Evolutionary conservation across 2,113 vertebrate species (phyloP), one percentile per base, ranked within the genome.

Genomic region (Camelus bactrianus): DNA sequence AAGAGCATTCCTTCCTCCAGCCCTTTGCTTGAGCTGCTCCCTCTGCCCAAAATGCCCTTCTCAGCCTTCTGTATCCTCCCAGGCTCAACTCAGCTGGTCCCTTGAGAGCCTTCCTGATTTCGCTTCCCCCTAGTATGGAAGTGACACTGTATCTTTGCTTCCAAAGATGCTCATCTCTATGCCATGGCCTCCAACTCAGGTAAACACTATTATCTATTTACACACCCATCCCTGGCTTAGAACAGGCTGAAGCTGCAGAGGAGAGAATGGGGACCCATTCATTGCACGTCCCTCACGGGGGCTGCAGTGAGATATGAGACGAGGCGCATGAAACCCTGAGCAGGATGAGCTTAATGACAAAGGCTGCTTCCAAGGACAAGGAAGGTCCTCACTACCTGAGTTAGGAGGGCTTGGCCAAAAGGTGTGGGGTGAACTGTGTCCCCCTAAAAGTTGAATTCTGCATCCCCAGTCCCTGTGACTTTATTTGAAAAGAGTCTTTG

Each of bases 111-210:
- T 8, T 42, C 56, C 76, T 30, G 1, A 42, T 20, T 24, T 75
- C 3, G 1, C 42, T 35, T 52, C 54, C 65, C 38, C 24, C 48
- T 3, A 0, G 28, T 4, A 2, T 8, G 17, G 26, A 73, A 50
- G 48, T 38, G 12, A 69, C 56, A 12, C 70, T 8, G 17, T 11
- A 3, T 89, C 89, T 85, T 38, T 46, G 24, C 48, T 20, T 50
- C 35, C 20, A 17, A 5, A 26, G 32, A 46, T 0, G 17, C 19
- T 58, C 32, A 0, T 82, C 75, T 89, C 94, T 64, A 62, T 10
- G 6, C 11, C 2, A 2, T 1, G 72, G n/a, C 16, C 58, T 3
- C 2, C 0, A 0, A 19, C 26, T 46, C n/a, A 0, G 1, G 32
- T 16, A 52, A 54, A 89, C n/a, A 28, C 56, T 0, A 0, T 42